Percentiles rank a stretch among this genome's conserved stretches.
Evolutionary conservation across 2,797 vertebrate species (phyloP).

Genomic region (Numenius phaeopus): DNA sequence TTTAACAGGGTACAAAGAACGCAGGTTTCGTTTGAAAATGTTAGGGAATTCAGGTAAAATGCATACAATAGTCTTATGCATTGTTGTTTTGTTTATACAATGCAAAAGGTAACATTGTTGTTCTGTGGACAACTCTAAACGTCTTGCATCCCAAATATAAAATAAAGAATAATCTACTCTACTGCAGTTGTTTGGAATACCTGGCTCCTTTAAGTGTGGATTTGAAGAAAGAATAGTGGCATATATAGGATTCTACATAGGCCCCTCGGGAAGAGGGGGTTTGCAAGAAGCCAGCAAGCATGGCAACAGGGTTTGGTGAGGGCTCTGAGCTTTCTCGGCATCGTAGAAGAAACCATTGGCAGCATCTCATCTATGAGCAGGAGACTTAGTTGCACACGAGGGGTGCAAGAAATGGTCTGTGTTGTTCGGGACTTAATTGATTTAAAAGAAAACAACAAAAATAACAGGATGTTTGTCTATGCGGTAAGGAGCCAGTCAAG

Average conservation of each 20-base stretch:
- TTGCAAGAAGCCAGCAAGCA: not conserved
- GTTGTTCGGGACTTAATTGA: not conserved
- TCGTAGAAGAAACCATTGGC: not conserved
- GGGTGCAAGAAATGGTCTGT: not conserved
- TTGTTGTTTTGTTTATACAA: not conserved
- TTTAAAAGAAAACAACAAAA: not conserved
- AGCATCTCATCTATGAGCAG: not conserved
- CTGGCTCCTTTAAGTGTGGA: not conserved
- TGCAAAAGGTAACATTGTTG: not conserved
- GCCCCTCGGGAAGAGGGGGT: not conserved
- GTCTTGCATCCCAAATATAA: not conserved
- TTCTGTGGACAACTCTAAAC: not conserved
- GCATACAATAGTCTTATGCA: rapidly evolving
- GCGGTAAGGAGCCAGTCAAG: not conserved
- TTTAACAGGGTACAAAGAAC: not conserved
- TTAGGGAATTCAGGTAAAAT: not conserved
- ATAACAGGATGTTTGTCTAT: not conserved
- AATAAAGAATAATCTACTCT: not conserved
- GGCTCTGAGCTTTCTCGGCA: not conserved
- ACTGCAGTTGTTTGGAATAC: not conserved
- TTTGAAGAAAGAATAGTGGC: not conserved
- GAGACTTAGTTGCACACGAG: not conserved
- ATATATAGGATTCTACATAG: no score
- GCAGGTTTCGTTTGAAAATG: not conserved
- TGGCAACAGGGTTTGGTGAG: rapidly evolving